Evolutionary conservation across 2,888 invertebrate genomes (phyloP), one percentile per base, ranked within the genome.

Genomic region (Leptodirus hochenwartii): DNA sequence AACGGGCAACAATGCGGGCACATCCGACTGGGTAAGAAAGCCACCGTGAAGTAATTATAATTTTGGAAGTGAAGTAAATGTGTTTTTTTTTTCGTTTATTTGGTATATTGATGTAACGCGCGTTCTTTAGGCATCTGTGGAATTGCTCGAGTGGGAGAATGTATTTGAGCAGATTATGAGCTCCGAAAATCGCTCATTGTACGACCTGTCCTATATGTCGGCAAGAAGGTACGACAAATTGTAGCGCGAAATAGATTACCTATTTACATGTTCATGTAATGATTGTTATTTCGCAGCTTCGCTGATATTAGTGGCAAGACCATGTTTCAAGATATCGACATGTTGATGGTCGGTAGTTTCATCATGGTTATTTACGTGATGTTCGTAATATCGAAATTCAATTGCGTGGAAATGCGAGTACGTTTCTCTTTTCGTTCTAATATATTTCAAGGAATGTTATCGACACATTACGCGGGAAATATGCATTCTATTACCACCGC

Each of bases 321-420:
- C 5, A 70, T 80, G 62, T 74, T 77, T 47, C 66, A 72, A 50
- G 82, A 82, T 45, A 56, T 77, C 33, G 68, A 68, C 40, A 73
- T 73, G 53, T 50, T 84, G 12, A 56, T 64, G 17, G 46, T 69
- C 32, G 82, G 82, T 26, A 68, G 73, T 36, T 37, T 64, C 22
- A 49, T 81, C 27, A 78, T 82, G 69, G 71, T 78, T 43, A 43
- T 77, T 22, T 85, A 80, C 46, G 71, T 84, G 23, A 63, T 70
- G 39, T 52, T 75, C 38, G 73, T 75, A 37, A 57, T 82, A 30
- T 80, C 81, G 5, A 68, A 71, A 46, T 74, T 61, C 47, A 80
- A 78, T 49, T 69, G 73, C 62, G 55, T 80, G 14, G 78, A 81
- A 53, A 65, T 72, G 37, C 65, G 73, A 50, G 72, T 72, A 56